These are phyloP conservation scores for Eurytoma californica DNA, from an alignment of 2,888 invertebrate species.

Conservation along the genomic window DNA sequence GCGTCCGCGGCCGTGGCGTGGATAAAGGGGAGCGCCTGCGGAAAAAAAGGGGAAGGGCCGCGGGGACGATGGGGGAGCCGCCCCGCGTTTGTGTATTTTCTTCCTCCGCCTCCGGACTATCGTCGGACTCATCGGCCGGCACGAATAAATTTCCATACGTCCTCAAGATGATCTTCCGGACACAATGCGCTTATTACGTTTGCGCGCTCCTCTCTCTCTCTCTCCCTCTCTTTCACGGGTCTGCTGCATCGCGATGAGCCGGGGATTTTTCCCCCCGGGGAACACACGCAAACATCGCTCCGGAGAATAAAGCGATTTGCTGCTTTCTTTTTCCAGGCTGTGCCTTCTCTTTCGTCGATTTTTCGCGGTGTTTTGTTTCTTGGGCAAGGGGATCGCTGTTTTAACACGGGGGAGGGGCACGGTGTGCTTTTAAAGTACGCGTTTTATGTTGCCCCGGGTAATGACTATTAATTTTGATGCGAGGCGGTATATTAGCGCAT, in stretches of 20 bases:
- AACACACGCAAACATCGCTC: conserved; percentile 1
- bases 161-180: conserved; percentile 61
- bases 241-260: background rate
- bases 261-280: background rate
- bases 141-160: conserved; percentile 72
- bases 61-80: background rate
- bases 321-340: background rate
- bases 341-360: background rate
- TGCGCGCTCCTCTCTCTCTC: conserved; percentile 21
- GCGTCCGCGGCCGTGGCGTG: background rate
- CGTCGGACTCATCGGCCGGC: conserved; percentile 63
- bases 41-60: background rate
- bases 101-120: conserved; percentile 54
- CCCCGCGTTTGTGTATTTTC: conserved; percentile 24
- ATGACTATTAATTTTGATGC: background rate
- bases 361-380: background rate
- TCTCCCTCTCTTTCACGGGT: background rate
- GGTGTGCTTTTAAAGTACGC: background rate
- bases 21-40: conserved; percentile 34
- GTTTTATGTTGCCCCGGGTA: too few species aligned
- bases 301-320: conserved; percentile 37
- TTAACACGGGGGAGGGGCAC: background rate
- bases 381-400: background rate
- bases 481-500: background rate
- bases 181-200: conserved; percentile 66